Evolutionary conservation across 1,140 invertebrate genomes (phyloP).

Genomic region (Drosophila murphyi): DNA sequence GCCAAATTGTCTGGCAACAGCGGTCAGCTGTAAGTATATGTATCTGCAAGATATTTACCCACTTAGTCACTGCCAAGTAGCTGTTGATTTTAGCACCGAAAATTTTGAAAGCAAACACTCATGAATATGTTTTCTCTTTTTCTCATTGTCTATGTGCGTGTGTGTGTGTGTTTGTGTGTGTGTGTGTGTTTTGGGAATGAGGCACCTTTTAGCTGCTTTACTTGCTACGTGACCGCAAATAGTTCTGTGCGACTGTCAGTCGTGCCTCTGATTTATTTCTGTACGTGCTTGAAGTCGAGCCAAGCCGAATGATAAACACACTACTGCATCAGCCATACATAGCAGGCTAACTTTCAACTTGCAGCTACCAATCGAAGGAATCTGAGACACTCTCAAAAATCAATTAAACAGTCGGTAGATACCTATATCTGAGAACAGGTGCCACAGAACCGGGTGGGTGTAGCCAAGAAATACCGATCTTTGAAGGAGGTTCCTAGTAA

Average conservation of each 20-base stretch:
- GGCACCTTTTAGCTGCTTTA: background rate
- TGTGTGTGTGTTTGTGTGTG: no score
- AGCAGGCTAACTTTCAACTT: background rate
- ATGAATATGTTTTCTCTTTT: slow-evolving; percentile 6
- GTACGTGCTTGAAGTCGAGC: slow-evolving; percentile 28
- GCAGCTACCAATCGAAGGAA: background rate
- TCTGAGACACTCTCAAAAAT: no score
- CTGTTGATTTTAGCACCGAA: slow-evolving; percentile 26
- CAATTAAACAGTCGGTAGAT: background rate
- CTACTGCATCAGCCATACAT: background rate
- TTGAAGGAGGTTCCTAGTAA: no score
- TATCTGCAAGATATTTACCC: slow-evolving; percentile 6
- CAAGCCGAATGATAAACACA: background rate
- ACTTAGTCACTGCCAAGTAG: background rate
- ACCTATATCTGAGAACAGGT: no score
- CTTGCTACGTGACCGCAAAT: slow-evolving; percentile 28
- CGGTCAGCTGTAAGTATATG: background rate
- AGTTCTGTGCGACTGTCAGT: slow-evolving; percentile 25
- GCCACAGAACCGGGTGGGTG: no score
- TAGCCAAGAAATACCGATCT: no score
- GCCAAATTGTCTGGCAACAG: slow-evolving; percentile 43
- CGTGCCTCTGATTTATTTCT: slow-evolving; percentile 36
- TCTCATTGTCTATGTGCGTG: background rate
- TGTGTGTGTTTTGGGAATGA: background rate
- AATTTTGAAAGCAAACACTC: slow-evolving; percentile 17